Evolutionary conservation across 2,797 vertebrate genomes (phyloP), one percentile per base, ranked within the genome.

Genomic region (Synanceia verrucosa): DNA sequence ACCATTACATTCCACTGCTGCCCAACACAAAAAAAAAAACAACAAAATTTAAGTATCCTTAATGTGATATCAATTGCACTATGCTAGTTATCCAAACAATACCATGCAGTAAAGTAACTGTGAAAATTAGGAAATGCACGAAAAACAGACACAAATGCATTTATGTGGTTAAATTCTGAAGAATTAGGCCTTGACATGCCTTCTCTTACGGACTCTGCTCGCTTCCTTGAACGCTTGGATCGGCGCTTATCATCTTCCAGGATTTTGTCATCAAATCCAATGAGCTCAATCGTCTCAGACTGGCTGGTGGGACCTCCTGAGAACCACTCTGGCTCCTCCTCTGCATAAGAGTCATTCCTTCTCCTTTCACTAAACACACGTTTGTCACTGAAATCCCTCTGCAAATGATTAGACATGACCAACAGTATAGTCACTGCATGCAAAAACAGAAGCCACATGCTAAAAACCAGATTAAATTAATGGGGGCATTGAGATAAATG

Each of bases 291-390:
- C 8, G 98, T 99, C 91, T 99, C 98, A 1, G 97, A 99, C 85
- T 99, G 98, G 87, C 98, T 99, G 8, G 97, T 99, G 53, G 98
- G 98, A 61, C 98, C 98, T 36, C 88, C 96, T 47, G 98, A 99
- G 84, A 99, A 99, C 98, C 98, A 99, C 77, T 99, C 98, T 0
- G 98, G 98, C 62, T 99, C 97, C 76, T 99, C 98, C 72, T 99
- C 98, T 9, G 96, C 97, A 67, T 97, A 99, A 0, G 97, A 99
- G 79, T 99, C 98, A 68, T 98, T 98, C 87, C 97, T 95, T 89
- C 97, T 96, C 24, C 97, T 93, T 79, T 99, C 98, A 58, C 96
- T 96, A 85, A 99, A 99, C 68, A 98, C 92, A 70, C 97, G 95
- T 78, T 99, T 99, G 84, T 99, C 97, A 58, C 96, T 96, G 90